Evolutionary conservation across 1,140 invertebrate genomes (phyloP).

Genomic region (Thaumatotibia leucotreta): DNA sequence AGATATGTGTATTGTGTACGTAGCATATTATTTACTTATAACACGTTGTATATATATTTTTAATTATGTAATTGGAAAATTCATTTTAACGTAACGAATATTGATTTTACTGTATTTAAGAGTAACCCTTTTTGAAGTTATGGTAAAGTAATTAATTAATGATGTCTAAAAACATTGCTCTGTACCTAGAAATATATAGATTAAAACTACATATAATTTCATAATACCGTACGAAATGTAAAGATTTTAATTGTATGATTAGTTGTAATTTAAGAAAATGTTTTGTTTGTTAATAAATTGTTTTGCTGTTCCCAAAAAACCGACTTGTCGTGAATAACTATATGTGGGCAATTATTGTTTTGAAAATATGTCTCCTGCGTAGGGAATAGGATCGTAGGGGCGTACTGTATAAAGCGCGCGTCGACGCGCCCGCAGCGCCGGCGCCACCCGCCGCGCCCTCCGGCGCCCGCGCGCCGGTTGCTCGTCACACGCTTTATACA

Average conservation of each 20-base stretch:
- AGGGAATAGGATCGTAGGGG: conserved; percentile 20
- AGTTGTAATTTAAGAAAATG: not conserved
- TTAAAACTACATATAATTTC: conserved; percentile 10
- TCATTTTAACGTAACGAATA: not conserved
- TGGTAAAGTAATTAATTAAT: not conserved
- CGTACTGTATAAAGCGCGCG: conserved; percentile 12
- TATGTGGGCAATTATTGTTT: conserved; percentile 71
- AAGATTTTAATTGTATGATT: not conserved
- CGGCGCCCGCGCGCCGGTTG: not conserved
- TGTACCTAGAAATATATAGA: conserved; percentile 2
- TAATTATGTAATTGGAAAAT: not conserved
- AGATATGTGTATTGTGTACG: not conserved
- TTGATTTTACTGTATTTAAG: not conserved
- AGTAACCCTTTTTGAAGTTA: not conserved
- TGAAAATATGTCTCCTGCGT: conserved; percentile 73
- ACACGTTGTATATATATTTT: not conserved
- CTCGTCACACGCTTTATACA: not conserved
- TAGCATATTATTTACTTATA: not conserved
- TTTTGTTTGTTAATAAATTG: not conserved
- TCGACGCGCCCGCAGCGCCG: not conserved
- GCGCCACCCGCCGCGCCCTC: not conserved
- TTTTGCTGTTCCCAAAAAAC: conserved; percentile 9
- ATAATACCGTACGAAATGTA: conserved; percentile 10
- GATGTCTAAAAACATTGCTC: not conserved
- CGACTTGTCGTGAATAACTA: conserved; percentile 15